A percentile compares a stretch with the other conserved stretches of the same genome.
These are phyloP conservation scores for Amazona guildingii DNA, from an alignment of 2,113 vertebrate species.

Conservation along the genomic window DNA sequence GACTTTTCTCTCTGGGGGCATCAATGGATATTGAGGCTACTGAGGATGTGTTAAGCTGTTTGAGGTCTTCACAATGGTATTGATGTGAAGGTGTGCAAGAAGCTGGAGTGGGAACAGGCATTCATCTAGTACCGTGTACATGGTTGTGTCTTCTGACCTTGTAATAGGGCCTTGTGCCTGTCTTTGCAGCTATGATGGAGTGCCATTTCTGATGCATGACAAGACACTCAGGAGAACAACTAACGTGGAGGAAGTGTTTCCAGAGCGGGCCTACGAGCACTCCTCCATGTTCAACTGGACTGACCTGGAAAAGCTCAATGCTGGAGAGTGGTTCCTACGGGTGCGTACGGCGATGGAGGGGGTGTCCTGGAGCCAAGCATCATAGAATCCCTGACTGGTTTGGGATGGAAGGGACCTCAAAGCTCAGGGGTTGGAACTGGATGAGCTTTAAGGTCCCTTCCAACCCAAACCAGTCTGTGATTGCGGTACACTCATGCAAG, in stretches of 20 bases:
- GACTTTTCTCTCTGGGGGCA: not conserved
- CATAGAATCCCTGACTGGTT: not conserved
- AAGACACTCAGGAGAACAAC: constrained; percentile 88
- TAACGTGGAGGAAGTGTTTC: constrained; percentile 82
- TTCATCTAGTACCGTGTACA: accelerated
- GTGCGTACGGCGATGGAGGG: constrained; percentile 39
- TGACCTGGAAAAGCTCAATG: constrained; percentile 86
- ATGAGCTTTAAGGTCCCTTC: not conserved
- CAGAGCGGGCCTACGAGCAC: constrained; percentile 76
- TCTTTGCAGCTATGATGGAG: constrained; percentile 84
- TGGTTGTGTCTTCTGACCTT: not conserved
- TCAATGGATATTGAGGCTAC: not conserved
- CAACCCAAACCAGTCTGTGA: too few species aligned
- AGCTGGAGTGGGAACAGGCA: not conserved
- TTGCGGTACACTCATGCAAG: not conserved
- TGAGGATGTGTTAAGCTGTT: not conserved
- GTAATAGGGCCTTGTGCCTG: not conserved
- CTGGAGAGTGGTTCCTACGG: constrained; percentile 93
- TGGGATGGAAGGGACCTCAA: not conserved
- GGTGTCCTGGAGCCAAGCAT: not conserved
- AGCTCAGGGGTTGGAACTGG: not conserved
- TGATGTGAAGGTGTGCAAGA: not conserved
- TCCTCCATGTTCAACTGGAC: constrained; percentile 95
- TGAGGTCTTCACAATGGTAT: not conserved
- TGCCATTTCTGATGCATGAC: constrained; percentile 94